Base-by-base conservation (phyloP, 2,888 invertebrate genomes). In the Cecidostiba fungosa region DNA sequence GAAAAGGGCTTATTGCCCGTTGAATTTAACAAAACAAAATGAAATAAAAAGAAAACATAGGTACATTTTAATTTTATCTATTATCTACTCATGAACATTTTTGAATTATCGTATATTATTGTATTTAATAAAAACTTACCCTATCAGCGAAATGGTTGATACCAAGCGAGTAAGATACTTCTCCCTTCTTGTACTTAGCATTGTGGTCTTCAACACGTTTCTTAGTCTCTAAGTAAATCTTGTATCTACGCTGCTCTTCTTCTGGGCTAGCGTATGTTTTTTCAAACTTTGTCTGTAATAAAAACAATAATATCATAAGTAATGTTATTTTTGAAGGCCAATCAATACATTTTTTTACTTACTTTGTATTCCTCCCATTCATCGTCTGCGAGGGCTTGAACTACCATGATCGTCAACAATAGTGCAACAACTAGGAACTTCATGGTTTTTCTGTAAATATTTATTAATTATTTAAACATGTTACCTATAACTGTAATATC, bases 121-220 rank as follows among this genome's bases (percentile, higher is more conserved):
- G 66, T 10, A 59, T 59, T 59, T 23, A 59, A 54, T n/a, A 59
- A 14, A 66, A 66, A 12, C 43, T 73, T 47, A 73, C 73, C 73
- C 12, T 14, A 12, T 73, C 73, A 47, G 73, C n/a, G 26, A 73
- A 73, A 4, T 47, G 73, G 4, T 73, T 73, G 5, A 73, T 36
- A 8, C 16, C 73, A 14, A 47, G 26, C 3, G 43, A 26, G 26
- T 47, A 73, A 73, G 43, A 14, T 3, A 73, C 47, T 73, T 73
- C 73, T 47, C 73, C 73, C 23, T 26, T 73, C 4, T 23, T 23
- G 16, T 47, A 73, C 12, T 73, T 73, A 3, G 26, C 73, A 26
- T 73, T 73, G n/a, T 73, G 73, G 47, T 73, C 73, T 26, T 73
- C 43, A 4, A 73, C 73, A 3, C 3, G 1, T 23, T 73, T 73